Evolutionary conservation across 2,797 vertebrate genomes (phyloP).

Genomic region (Tapirus indicus): DNA sequence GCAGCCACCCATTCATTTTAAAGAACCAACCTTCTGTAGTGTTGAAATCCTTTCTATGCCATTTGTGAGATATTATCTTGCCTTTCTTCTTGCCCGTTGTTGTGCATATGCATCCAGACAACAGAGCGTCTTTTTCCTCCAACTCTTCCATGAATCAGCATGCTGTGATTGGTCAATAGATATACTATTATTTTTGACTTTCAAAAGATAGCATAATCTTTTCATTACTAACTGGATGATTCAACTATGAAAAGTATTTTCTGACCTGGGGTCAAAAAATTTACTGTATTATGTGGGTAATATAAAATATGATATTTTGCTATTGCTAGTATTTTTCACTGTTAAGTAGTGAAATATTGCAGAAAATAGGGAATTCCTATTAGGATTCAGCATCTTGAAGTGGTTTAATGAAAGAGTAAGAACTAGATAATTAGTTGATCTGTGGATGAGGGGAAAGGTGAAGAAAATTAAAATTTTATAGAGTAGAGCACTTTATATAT

Average conservation of each 20-base stretch:
- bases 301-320: not conserved
- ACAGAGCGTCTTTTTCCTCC: not conserved
- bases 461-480: not conserved
- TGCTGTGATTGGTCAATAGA: not conserved
- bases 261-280: not conserved
- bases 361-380: not conserved
- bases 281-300: not conserved
- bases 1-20: slow-evolving; percentile 37
- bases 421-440: not conserved
- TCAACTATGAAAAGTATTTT: not conserved
- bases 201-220: not conserved
- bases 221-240: not conserved
- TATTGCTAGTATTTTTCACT: not conserved
- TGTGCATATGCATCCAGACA: not conserved
- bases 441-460: not conserved
- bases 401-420: not conserved
- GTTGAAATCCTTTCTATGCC: not conserved
- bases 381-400: not conserved
- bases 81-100: not conserved
- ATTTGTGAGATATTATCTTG: slow-evolving; percentile 43
- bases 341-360: not conserved
- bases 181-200: slow-evolving; percentile 20
- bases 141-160: not conserved
- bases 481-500: not conserved
- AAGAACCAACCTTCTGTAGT: not conserved